Percentiles rank a stretch among this genome's conserved stretches.
Evolutionary conservation across 2,888 invertebrate genomes (phyloP).

Genomic region (Bhutanitis thaidina): DNA sequence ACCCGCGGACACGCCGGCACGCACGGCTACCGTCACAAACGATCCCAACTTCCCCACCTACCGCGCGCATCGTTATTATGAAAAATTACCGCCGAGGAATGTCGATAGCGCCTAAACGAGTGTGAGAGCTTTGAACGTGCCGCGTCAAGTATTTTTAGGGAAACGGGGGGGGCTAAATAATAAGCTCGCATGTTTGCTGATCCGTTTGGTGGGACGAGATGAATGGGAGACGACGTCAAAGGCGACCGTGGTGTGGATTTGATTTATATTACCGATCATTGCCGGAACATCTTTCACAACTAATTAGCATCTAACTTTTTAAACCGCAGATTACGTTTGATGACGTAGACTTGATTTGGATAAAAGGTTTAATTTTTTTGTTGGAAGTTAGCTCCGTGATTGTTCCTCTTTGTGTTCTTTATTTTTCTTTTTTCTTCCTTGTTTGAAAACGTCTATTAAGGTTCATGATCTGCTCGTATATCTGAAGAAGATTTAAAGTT

Average conservation of each 20-base stretch:
- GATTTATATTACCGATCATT: slow-evolving; percentile 7
- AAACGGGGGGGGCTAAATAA: slow-evolving; percentile 2
- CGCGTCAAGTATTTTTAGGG: neutral
- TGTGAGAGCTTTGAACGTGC: neutral
- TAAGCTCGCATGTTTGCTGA: slow-evolving; percentile 4
- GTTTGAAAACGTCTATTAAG: too few species aligned
- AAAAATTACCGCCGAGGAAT: slow-evolving; percentile 25
- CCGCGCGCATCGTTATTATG: slow-evolving; percentile 27
- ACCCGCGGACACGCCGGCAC: slow-evolving; percentile 13
- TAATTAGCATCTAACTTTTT: too few species aligned
- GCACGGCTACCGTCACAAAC: slow-evolving; percentile 25
- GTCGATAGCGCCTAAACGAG: neutral
- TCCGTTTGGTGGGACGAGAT: slow-evolving; percentile 1
- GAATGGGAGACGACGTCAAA: neutral
- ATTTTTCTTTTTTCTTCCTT: too few species aligned
- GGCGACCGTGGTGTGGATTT: slow-evolving; percentile 6
- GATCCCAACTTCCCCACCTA: slow-evolving; percentile 20
- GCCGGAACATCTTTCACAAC: neutral
- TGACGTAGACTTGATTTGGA: too few species aligned
- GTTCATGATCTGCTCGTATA: too few species aligned
- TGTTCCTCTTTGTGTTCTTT: too few species aligned
- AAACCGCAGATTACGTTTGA: too few species aligned
- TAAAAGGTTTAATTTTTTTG: too few species aligned
- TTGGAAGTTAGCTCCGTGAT: too few species aligned
- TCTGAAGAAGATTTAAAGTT: too few species aligned